Evolutionary conservation across 2,888 invertebrate species (phyloP).

Genomic region (Alcis repandata): DNA sequence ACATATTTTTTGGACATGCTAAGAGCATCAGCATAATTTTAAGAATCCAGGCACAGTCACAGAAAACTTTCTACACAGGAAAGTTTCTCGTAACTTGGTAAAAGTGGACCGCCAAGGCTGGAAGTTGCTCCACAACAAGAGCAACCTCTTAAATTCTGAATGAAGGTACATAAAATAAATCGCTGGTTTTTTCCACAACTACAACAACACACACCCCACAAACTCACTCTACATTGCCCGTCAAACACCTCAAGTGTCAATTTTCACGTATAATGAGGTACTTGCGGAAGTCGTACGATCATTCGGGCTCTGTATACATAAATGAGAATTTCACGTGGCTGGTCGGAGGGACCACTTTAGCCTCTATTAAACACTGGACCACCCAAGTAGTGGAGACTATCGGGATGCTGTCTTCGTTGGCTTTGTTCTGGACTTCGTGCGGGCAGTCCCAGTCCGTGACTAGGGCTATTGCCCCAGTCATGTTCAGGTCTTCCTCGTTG

Average conservation of each 20-base stretch:
- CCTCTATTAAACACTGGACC: slow-evolving; percentile 89
- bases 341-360: slow-evolving; percentile 80
- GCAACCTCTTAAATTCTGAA: no score
- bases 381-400: slow-evolving; percentile 90
- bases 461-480: slow-evolving; percentile 80
- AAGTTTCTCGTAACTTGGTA: no score
- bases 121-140: no score
- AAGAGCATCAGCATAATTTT: no score
- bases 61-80: no score
- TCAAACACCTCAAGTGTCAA: slow-evolving; percentile 73
- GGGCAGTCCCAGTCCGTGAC: slow-evolving; percentile 89
- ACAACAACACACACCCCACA: slow-evolving; percentile 41
- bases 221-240: slow-evolving; percentile 37
- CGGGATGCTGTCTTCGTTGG: slow-evolving; percentile 87
- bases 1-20: no score
- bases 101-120: no score
- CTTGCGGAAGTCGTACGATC: slow-evolving; percentile 83
- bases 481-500: slow-evolving; percentile 80
- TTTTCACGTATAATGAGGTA: slow-evolving; percentile 82
- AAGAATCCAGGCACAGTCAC: no score
- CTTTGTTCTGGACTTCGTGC: slow-evolving; percentile 82
- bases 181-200: background rate
- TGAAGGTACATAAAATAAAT: background rate
- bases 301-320: slow-evolving; percentile 84
- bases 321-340: slow-evolving; percentile 85